These are phyloP conservation scores for Calosoma granatense DNA, from an alignment of 1,140 invertebrate species.

Conservation along the genomic window DNA sequence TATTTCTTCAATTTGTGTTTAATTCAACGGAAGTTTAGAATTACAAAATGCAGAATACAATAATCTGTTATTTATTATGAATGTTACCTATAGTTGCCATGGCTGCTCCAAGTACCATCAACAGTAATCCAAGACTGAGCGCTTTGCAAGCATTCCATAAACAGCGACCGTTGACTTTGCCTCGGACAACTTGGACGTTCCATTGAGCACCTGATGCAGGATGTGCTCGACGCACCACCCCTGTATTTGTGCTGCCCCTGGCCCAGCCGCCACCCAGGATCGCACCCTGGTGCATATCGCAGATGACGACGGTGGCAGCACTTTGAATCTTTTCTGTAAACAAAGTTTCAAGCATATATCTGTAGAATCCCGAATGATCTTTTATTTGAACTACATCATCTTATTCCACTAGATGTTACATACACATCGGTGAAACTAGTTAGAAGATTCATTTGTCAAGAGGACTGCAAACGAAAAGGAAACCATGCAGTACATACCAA, in stretches of 20 bases:
- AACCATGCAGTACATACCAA: too few species aligned
- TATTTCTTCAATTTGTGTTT: too few species aligned
- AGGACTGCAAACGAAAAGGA: background rate
- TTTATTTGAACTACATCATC: background rate
- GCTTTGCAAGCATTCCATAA: conserved; percentile 85
- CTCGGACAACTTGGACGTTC: conserved; percentile 63
- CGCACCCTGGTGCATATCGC: conserved; percentile 25
- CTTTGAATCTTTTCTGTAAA: background rate
- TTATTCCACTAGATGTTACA: too few species aligned
- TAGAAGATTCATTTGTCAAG: too few species aligned
- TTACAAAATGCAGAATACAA: too few species aligned
- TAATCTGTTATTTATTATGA: background rate
- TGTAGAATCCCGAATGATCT: too few species aligned
- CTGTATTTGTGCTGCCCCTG: conserved; percentile 67
- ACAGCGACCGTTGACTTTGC: conserved; percentile 76
- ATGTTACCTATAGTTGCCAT: conserved; percentile 81
- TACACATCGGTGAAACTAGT: too few species aligned
- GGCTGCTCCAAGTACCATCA: conserved; percentile 74
- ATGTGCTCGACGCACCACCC: conserved; percentile 46
- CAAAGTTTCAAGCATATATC: background rate
- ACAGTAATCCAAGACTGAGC: conserved; percentile 66
- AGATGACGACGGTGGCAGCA: too few species aligned
- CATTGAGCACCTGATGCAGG: conserved; percentile 58
- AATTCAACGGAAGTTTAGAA: too few species aligned
- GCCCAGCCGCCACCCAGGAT: conserved; percentile 52